Base-by-base conservation (phyloP, 2,113 vertebrate genomes). In the Bos javanicus region DNA sequence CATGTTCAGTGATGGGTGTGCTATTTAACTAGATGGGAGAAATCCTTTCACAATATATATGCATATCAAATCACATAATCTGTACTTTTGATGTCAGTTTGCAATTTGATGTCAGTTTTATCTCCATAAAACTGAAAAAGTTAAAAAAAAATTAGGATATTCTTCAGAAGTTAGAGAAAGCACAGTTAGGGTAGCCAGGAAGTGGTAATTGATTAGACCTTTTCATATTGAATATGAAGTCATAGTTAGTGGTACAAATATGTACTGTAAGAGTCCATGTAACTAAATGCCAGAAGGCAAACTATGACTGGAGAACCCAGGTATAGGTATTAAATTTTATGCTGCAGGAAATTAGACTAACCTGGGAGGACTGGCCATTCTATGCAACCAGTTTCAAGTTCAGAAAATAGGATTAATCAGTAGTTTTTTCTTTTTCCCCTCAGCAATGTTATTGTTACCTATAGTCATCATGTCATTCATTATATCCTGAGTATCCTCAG, bases 341-440 rank as follows among this genome's bases (percentile, higher is more conserved):
- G 28, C n/a, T 46, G 3, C 4, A n/a, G 30, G 43, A 78, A 60
- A n/a, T 3, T 2, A 23, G 36, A 6, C 10, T 60, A 7, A 26
- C 3, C 6, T 26, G 4, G 5, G 19, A 3, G 33, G 10, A 13
- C 3, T 19, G 0, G 21, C 11, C 19, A 28, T 28, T 30, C 12
- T 9, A 46, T 10, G 23, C 8, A 10, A n/a, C 15, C 6, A 7
- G 11, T n/a, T 39, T 43, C 62, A 19, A 4, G 4, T 6, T 17
- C 23, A 19, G 25, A 33, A 91, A 84, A 36, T 0, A 76, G 11
- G 19, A 39, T 36, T 43, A 19, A 28, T 39, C 1, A 12, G 17
- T 52, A 89, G 21, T 43, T 39, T 12, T 23, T 17, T 4, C 60
- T 33, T 19, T 7, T 12, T 7, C 16, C 6, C 23, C 4, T 33